Percentiles rank a stretch among this genome's conserved stretches.
These are phyloP conservation scores for Teleogryllus oceanicus DNA, from an alignment of 2,888 invertebrate species.

Conservation along the genomic window DNA sequence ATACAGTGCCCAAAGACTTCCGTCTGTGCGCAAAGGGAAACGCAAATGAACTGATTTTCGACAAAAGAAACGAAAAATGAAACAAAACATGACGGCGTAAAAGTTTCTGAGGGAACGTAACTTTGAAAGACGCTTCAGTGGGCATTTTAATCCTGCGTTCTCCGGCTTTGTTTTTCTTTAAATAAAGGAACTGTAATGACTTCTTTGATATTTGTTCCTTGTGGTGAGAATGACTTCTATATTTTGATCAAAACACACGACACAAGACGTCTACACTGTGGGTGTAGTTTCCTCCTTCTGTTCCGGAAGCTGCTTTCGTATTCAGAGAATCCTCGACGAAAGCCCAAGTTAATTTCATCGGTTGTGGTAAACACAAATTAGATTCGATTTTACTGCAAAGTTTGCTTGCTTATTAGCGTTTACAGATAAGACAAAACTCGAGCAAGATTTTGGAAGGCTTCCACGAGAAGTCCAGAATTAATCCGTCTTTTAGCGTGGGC, in stretches of 20 bases:
- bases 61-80: constrained; percentile 5
- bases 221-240: background rate
- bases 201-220: constrained; percentile 7
- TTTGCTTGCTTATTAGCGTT: constrained; percentile 10
- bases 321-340: background rate
- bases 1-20: too few relatives aligned
- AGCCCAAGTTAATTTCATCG: background rate
- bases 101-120: background rate
- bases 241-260: background rate
- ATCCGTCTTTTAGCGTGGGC: background rate
- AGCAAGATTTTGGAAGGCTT: background rate
- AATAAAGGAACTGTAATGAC: background rate
- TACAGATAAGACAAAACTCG: background rate
- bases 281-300: background rate
- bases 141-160: background rate
- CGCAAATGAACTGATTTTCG: background rate
- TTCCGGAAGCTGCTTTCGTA: background rate
- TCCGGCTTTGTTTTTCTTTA: background rate
- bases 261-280: background rate
- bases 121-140: constrained; percentile 18
- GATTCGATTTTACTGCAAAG: background rate
- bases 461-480: background rate
- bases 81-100: background rate
- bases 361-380: constrained; percentile 2
- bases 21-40: background rate